Percentiles rank a stretch among this genome's conserved stretches.
Conservation (phyloP, 2,113 vertebrate species). For the Zosterops lateralis region DNA sequence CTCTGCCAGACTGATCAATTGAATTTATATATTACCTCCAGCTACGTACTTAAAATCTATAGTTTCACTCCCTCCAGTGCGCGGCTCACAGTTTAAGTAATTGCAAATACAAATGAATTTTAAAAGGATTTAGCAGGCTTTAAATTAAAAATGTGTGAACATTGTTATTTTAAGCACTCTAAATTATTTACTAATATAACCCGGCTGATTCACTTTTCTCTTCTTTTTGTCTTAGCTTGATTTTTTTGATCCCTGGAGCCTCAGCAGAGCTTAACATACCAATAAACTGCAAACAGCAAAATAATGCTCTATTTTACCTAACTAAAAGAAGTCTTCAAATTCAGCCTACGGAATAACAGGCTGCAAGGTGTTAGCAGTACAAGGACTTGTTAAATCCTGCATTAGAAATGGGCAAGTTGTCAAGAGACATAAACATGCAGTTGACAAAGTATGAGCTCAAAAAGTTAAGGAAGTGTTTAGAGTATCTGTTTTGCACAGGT, state of each 20-base stretch:
- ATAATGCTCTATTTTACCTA: not conserved
- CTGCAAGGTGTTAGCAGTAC: not conserved
- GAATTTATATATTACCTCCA: constrained; percentile 82
- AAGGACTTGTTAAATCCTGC: not conserved
- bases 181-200: constrained; percentile 74
- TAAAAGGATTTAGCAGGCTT: constrained; percentile 68
- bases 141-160: constrained; percentile 77
- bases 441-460: not conserved
- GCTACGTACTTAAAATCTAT: constrained; percentile 76
- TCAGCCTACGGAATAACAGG: not conserved
- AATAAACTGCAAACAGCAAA: not conserved
- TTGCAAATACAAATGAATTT: constrained; percentile 76
- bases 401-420: not conserved
- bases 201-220: constrained; percentile 20
- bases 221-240: constrained; percentile 27
- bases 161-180: constrained; percentile 72
- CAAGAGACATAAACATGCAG: not conserved
- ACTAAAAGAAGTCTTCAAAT: constrained; percentile 2
- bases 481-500: not conserved
- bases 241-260: constrained; percentile 13
- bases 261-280: not conserved
- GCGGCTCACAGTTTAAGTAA: constrained; percentile 72
- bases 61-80: constrained; percentile 70
- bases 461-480: not conserved
- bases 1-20: constrained; percentile 84